Conservation (phyloP, 2,113 vertebrate genomes). For the Erythrocercus mccallii region DNA sequence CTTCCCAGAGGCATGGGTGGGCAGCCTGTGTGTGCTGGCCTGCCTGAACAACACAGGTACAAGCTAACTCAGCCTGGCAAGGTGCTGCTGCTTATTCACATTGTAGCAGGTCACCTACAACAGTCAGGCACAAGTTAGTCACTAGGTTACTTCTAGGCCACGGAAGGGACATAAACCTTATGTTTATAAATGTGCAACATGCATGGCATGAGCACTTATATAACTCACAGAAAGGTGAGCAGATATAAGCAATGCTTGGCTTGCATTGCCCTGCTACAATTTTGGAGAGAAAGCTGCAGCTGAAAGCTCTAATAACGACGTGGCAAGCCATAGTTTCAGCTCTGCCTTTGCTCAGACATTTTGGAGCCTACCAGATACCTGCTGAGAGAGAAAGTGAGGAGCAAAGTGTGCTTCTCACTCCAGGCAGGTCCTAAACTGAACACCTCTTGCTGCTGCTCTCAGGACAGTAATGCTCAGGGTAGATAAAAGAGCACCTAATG, state of each 20-base stretch:
- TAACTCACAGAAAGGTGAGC: background rate
- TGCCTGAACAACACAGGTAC: rapidly evolving
- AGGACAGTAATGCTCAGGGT: background rate
- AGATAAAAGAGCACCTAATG: background rate
- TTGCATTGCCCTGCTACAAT: background rate
- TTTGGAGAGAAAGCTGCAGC: background rate
- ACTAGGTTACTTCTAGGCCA: background rate
- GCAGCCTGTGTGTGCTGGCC: background rate
- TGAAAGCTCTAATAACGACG: background rate
- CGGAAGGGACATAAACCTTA: rapidly evolving
- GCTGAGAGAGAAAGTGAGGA: background rate
- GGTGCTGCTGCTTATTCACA: background rate
- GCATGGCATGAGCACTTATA: background rate
- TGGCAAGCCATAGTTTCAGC: background rate
- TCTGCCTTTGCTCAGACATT: background rate
- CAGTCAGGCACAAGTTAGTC: background rate
- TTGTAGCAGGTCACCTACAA: background rate
- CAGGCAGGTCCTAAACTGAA: background rate
- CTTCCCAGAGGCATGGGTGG: background rate
- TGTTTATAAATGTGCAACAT: background rate
- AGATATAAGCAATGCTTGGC: background rate
- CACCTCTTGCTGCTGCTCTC: background rate
- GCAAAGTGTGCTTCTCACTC: background rate
- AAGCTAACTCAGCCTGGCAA: background rate
- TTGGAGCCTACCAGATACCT: background rate